phyloP scores from a whole-genome alignment of 2,797 vertebrate genomes.

The Paratrypauchen microcephalus region DNA sequence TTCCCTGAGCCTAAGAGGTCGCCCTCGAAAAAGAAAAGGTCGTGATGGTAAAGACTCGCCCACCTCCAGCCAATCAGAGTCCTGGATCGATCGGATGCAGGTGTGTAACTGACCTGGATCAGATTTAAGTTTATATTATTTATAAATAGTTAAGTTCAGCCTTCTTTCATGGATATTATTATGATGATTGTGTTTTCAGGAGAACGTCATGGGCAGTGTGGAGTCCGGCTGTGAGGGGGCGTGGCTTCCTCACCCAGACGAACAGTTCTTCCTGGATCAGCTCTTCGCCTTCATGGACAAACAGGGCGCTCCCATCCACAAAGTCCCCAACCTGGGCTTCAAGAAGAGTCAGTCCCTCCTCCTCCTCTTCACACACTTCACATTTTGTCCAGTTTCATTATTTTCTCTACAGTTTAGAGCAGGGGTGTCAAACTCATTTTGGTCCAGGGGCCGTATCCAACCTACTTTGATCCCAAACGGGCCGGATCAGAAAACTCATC shows the following conservation, averaged over 20 bases:
- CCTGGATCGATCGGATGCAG: constrained; percentile 80
- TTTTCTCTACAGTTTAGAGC: no score
- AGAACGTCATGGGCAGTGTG: constrained; percentile 78
- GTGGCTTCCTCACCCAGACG: constrained; percentile 81
- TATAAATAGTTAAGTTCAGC: no score
- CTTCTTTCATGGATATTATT: no score
- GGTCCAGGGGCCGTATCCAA: no score
- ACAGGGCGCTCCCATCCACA: constrained; percentile 75
- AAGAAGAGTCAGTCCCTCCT: constrained; percentile 78
- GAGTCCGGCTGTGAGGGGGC: constrained; percentile 71
- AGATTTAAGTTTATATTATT: no score
- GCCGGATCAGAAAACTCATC: no score
- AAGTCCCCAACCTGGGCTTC: constrained; percentile 84
- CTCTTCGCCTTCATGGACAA: constrained; percentile 78
- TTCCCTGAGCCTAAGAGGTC: constrained; percentile 78
- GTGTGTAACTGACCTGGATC: constrained; percentile 32
- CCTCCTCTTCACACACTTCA: no score
- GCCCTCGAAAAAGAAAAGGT: constrained; percentile 78
- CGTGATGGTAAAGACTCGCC: constrained; percentile 65
- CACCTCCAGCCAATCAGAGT: constrained; percentile 65
- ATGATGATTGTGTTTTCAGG: constrained; percentile 44
- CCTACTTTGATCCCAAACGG: no score
- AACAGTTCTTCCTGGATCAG: constrained; percentile 82
- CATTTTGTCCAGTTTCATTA: no score
- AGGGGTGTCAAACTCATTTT: no score